These are phyloP conservation scores for Polypterus bichir DNA, from an alignment of 2,113 vertebrate species.

Conservation along the genomic window DNA sequence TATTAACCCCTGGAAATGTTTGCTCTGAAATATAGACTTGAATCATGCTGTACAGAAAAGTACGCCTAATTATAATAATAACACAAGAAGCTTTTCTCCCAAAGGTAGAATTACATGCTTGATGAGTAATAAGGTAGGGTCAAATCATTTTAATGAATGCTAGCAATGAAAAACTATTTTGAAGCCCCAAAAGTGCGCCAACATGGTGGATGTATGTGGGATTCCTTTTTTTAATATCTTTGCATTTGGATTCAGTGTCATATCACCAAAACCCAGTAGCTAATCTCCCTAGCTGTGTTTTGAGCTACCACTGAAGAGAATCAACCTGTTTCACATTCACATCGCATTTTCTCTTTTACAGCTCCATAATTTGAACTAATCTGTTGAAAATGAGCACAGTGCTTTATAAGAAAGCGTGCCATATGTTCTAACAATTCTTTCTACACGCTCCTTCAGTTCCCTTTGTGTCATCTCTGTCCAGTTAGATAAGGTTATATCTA, in stretches of 20 bases:
- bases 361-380: slow-evolving; percentile 3
- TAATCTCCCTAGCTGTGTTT: no score
- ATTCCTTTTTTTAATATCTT: background rate
- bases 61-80: background rate
- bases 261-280: no score
- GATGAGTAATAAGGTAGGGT: background rate
- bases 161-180: background rate
- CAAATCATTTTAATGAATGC: background rate
- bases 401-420: slow-evolving; percentile 2
- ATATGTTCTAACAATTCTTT: background rate
- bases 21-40: background rate
- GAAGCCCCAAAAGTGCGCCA: background rate
- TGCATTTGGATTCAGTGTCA: background rate
- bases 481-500: background rate
- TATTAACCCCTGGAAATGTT: background rate
- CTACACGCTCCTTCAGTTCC: background rate
- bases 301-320: no score
- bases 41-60: no score
- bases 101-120: background rate
- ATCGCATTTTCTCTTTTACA: slow-evolving; percentile 6
- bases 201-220: no score
- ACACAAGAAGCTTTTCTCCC: background rate
- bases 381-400: background rate
- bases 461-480: background rate
- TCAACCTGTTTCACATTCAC: background rate